Evolutionary conservation across 2,888 invertebrate genomes (phyloP).

Genomic region (Poecilus cupreus): DNA sequence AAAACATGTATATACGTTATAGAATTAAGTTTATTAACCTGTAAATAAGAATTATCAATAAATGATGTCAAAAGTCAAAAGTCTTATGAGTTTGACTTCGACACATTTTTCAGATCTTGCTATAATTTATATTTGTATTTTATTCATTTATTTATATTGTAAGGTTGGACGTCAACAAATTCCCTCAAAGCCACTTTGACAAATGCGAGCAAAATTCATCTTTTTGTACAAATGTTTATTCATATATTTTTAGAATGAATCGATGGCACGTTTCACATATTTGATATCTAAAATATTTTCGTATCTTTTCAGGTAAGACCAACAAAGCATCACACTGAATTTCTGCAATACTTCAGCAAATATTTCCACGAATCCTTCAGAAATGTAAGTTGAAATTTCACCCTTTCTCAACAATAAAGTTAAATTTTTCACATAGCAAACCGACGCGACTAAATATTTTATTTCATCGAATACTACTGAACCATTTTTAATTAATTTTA

Average conservation of each 20-base stretch:
- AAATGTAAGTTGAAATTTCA: background rate
- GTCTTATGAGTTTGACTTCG: no score
- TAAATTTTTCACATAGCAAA: background rate
- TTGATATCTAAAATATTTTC: background rate
- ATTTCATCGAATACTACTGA: background rate
- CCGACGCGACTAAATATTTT: background rate
- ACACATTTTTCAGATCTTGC: no score
- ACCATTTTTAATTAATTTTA: no score
- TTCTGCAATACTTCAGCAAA: background rate
- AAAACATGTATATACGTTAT: no score
- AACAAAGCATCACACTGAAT: background rate
- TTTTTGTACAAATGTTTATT: background rate
- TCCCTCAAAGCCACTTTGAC: no score
- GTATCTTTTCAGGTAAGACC: background rate
- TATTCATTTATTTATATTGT: no score
- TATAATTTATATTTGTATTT: no score
- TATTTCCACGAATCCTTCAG: background rate
- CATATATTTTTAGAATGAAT: background rate
- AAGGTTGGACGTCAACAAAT: no score
- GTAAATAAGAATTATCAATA: no score
- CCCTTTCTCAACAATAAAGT: background rate
- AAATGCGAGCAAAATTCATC: background rate
- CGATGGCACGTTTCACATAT: background rate
- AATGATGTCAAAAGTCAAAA: no score
- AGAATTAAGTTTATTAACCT: no score